Evolutionary conservation across 1,140 invertebrate species (phyloP).

Genomic region (Trialeurodes vaporariorum): DNA sequence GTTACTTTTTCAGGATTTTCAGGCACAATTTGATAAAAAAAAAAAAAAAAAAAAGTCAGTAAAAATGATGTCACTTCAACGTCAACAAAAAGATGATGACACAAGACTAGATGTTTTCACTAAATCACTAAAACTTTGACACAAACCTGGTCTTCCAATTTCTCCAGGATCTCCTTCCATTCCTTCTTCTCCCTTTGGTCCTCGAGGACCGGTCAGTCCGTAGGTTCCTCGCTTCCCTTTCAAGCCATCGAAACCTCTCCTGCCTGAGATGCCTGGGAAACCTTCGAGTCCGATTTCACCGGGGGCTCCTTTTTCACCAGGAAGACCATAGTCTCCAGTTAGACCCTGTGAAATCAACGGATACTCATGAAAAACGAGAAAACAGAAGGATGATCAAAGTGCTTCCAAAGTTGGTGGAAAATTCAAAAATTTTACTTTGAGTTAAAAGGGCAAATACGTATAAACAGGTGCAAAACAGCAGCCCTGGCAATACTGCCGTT

Average conservation of each 20-base stretch:
- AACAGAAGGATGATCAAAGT: no score
- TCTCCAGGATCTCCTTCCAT: slow-evolving; percentile 21
- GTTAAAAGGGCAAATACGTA: no score
- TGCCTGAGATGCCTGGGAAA: slow-evolving; percentile 20
- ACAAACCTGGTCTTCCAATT: slow-evolving; percentile 31
- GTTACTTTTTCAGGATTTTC: no score
- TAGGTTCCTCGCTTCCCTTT: slow-evolving; percentile 38
- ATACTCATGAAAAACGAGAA: no score
- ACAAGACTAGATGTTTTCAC: neutral
- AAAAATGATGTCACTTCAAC: no score
- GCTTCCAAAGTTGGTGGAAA: no score
- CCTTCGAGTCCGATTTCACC: slow-evolving; percentile 39
- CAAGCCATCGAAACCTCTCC: slow-evolving; percentile 29
- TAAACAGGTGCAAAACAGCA: no score
- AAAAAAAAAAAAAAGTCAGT: no score
- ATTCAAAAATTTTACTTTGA: no score
- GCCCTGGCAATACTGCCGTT: no score
- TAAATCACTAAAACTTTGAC: no score
- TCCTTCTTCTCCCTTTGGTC: slow-evolving; percentile 42
- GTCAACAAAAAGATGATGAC: neutral
- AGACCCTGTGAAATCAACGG: slow-evolving; percentile 50
- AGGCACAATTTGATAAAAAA: no score
- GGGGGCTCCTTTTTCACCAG: slow-evolving; percentile 56
- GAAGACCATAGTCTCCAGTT: slow-evolving; percentile 49
- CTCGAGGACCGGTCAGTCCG: slow-evolving; percentile 47